Evolutionary conservation across 2,888 invertebrate species (phyloP).

Genomic region (Drosophila infuscata): DNA sequence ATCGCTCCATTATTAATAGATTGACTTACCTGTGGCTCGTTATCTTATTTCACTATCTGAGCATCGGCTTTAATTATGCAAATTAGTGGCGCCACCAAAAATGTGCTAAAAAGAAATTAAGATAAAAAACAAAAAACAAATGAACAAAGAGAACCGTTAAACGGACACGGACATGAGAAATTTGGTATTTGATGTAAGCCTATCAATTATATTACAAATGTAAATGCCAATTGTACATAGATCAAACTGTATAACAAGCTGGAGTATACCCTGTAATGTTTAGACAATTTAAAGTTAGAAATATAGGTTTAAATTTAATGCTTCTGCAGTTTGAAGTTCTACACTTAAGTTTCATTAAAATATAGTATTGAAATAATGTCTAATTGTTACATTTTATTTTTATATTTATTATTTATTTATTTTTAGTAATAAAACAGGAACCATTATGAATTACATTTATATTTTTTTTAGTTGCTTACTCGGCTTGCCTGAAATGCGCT

Average conservation of each 20-base stretch:
- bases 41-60: constrained; percentile 65
- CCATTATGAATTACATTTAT: too few species aligned
- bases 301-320: too few species aligned
- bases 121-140: constrained; percentile 10
- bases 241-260: background rate
- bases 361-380: background rate
- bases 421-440: background rate
- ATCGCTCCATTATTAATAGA: constrained; percentile 54
- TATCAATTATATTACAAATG: constrained; percentile 8
- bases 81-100: constrained; percentile 71
- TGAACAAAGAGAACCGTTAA: constrained; percentile 39
- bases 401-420: too few species aligned
- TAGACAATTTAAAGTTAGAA: background rate
- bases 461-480: background rate
- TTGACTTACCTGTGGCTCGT: constrained; percentile 56
- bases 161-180: constrained; percentile 43
- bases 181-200: constrained; percentile 12
- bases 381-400: background rate
- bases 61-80: constrained; percentile 70
- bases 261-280: background rate
- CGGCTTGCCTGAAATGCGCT: background rate
- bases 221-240: background rate
- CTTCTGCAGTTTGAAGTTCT: background rate
- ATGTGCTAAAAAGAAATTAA: constrained; percentile 28
- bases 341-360: too few species aligned